phyloP scores from a whole-genome alignment of 2,797 vertebrate genomes.

The Gephyroberyx darwinii region DNA sequence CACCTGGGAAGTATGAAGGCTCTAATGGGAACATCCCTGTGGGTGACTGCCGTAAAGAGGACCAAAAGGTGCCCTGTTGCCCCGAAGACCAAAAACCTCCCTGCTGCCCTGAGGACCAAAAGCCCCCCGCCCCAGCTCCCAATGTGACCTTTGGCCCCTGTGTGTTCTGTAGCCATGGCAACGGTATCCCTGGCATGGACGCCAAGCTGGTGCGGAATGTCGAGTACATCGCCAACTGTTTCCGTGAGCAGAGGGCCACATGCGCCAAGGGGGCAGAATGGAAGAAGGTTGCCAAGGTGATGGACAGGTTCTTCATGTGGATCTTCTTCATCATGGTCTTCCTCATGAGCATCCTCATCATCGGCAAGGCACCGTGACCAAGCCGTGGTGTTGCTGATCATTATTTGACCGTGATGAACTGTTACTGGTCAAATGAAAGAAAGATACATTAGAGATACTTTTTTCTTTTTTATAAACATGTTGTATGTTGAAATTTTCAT shows the following conservation, averaged over 20 bases:
- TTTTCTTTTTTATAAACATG: conserved; percentile 29
- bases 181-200: conserved; percentile 57
- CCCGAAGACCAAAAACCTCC: conserved; percentile 53
- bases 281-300: conserved; percentile 99
- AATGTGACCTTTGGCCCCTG: conserved; percentile 76
- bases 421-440: neutral
- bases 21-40: conserved; percentile 66
- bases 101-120: conserved; percentile 75
- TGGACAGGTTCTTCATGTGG: conserved; percentile 99
- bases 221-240: conserved; percentile 93
- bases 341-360: conserved; percentile 94
- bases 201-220: conserved; percentile 86
- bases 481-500: neutral
- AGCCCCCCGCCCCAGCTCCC: conserved; percentile 69
- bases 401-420: neutral
- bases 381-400: neutral
- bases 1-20: conserved; percentile 65
- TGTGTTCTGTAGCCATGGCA: conserved; percentile 70
- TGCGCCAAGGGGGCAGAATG: conserved; percentile 92
- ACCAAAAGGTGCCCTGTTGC: conserved; percentile 59
- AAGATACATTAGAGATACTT: conserved; percentile 4
- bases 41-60: conserved; percentile 70
- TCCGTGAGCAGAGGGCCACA: conserved; percentile 91
- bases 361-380: conserved; percentile 85
- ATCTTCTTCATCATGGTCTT: conserved; percentile 98